Percentiles rank a stretch among this genome's conserved stretches.
phyloP scores from a whole-genome alignment of 2,888 invertebrate genomes.

The Geotrupes spiniger region DNA sequence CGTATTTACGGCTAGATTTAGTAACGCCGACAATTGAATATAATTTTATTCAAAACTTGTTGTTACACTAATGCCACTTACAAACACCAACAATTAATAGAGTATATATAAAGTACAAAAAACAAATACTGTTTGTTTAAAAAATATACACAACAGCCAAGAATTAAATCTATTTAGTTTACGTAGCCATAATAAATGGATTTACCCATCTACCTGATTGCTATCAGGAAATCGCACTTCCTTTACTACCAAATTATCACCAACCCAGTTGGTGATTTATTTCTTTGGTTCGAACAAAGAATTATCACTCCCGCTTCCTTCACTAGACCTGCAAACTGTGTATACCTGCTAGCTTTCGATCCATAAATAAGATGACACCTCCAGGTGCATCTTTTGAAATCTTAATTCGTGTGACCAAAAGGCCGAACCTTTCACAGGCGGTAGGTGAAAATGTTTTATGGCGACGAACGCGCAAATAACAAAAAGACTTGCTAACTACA shows the following conservation, averaged over 20 bases:
- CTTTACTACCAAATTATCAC: constrained; percentile 25
- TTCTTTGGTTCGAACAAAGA: constrained; percentile 7
- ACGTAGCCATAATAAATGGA: constrained; percentile 4
- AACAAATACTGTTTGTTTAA: too few relatives aligned
- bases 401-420: constrained; percentile 40
- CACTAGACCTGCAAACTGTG: neutral
- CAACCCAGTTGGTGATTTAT: constrained; percentile 17
- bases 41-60: too few relatives aligned
- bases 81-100: too few relatives aligned
- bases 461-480: neutral
- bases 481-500: constrained; percentile 10
- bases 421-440: constrained; percentile 12
- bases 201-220: constrained; percentile 26
- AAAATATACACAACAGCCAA: too few relatives aligned
- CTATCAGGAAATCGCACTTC: constrained; percentile 40
- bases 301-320: constrained; percentile 13
- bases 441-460: constrained; percentile 7
- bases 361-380: constrained; percentile 36
- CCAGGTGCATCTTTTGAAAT: constrained; percentile 42
- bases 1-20: too few relatives aligned
- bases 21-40: too few relatives aligned
- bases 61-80: too few relatives aligned
- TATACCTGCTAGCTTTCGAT: too few relatives aligned
- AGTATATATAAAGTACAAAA: too few relatives aligned
- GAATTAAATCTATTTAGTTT: too few relatives aligned